These are phyloP conservation scores for Sthenelais limicola DNA, from an alignment of 2,888 invertebrate genomes.

Conservation along the genomic window DNA sequence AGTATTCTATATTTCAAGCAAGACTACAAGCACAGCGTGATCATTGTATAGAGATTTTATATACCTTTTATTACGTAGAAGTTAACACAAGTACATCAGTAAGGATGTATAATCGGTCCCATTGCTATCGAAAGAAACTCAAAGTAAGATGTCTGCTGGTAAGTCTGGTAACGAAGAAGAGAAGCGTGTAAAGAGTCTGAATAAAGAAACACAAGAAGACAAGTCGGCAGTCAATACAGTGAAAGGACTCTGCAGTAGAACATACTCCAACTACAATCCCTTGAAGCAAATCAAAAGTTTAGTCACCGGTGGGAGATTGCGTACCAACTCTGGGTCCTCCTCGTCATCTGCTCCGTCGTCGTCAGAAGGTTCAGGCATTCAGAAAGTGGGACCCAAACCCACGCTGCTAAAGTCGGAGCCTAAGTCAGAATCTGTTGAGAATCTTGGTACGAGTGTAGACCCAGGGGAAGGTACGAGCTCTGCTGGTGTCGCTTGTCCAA, in stretches of 20 bases:
- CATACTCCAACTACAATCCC: conserved; percentile 24
- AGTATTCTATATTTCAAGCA: no score
- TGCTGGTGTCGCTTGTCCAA: background rate
- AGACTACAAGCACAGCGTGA: no score
- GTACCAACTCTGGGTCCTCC: conserved; percentile 16
- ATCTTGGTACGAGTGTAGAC: background rate
- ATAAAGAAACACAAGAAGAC: conserved; percentile 2
- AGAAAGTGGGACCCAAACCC: no score
- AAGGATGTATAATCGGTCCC: no score
- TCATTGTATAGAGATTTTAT: no score
- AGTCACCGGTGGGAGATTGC: conserved; percentile 25
- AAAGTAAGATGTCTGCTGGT: conserved; percentile 32
- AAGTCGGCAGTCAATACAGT: conserved; percentile 15
- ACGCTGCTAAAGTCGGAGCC: no score
- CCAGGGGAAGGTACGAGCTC: background rate
- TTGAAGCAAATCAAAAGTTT: conserved; percentile 40
- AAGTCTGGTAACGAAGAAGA: conserved; percentile 13
- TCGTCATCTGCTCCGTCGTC: background rate
- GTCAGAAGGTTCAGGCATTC: conserved; percentile 4
- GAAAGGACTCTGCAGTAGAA: conserved; percentile 16
- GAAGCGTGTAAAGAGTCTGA: conserved; percentile 4
- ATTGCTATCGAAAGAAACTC: background rate
- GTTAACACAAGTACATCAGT: no score
- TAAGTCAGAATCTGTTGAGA: no score
- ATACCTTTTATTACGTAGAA: no score